Base-by-base conservation (phyloP, 2,113 vertebrate species). In the Hemicordylus capensis region DNA sequence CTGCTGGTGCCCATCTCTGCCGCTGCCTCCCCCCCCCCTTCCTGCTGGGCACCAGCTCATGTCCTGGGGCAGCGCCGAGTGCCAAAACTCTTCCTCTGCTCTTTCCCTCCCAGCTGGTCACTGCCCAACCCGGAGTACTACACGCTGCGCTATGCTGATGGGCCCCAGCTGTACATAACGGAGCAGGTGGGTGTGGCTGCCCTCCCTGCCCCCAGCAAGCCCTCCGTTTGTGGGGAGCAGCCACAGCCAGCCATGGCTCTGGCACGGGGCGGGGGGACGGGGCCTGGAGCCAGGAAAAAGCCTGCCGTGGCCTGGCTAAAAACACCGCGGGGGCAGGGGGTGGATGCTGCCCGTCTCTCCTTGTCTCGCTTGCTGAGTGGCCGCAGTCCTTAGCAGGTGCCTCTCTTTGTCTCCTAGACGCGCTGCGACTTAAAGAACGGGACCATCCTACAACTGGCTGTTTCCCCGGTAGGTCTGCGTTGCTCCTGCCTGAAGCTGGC, bases 381-480 rank as follows among this genome's bases (percentile, higher is more conserved):
- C n/a, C 19, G 4, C 22, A 4, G 9, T n/a, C 10, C 31, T n/a
- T 20, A 75, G 59, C 2, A 6, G 9, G 6, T 10, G 89, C 76
- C 28, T 48, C 34, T 85, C 56, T 91, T 90, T 89, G 84, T 67
- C 85, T 96, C 97, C 64, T 89, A 99, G 99, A 99, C 97, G 80
- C 99, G 99, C n/a, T 95, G 96, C 63, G 99, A 99, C 85, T 99
- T 99, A 85, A 99, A 99, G 95, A 99, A 99, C 31, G 99, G 99
- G 86, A 99, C 98, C 42, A 99, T 99, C 91, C 96, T 99, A 51
- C 98, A 98, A 84, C 95, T 99, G 95, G 98, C 98, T 44, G 95
- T 99, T 86, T 99, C 99, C 69, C 99, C 98, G 34, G 98, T 99
- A 96, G 61, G 76, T 82, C 82, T 73, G 46, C 44, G 89, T 26